Conservation (phyloP, 1,140 invertebrate genomes). For the Pseudobourletiella spinata region DNA sequence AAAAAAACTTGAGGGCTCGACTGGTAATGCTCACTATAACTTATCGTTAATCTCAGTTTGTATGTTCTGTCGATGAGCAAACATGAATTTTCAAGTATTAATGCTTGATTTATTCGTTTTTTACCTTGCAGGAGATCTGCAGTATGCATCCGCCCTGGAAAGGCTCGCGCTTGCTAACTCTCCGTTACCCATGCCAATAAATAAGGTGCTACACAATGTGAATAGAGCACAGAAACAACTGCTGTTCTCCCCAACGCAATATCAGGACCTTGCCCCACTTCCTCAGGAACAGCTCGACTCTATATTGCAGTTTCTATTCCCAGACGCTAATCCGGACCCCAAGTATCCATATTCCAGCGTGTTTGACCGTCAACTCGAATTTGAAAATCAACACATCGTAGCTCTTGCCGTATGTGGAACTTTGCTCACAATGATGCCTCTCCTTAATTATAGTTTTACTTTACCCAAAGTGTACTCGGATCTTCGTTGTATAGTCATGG, state of each 20-base stretch:
- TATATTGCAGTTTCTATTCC: conserved; percentile 77
- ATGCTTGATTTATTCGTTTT: no score
- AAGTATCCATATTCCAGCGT: conserved; percentile 35
- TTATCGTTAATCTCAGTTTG: no score
- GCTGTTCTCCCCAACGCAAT: conserved; percentile 25
- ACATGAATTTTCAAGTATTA: background rate
- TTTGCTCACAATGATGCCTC: no score
- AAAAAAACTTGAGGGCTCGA: conserved; percentile 42
- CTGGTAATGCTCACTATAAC: no score
- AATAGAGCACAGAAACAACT: conserved; percentile 37
- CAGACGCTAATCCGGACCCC: conserved; percentile 62
- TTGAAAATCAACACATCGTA: conserved; percentile 11
- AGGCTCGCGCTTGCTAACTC: conserved; percentile 41
- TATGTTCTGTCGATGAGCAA: no score
- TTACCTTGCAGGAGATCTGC: conserved; percentile 24
- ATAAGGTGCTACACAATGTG: conserved; percentile 38
- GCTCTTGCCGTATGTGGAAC: conserved; percentile 11
- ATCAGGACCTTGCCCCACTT: conserved; percentile 57
- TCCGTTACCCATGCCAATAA: conserved; percentile 14
- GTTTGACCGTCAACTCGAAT: conserved; percentile 33
- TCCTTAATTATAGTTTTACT: no score
- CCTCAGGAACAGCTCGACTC: conserved; percentile 61
- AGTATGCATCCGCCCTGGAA: conserved; percentile 44
- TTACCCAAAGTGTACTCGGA: no score
- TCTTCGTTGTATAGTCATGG: no score